A percentile compares a stretch with the other conserved stretches of the same genome.
phyloP scores from a whole-genome alignment of 2,113 vertebrate genomes.

The Callopanchax toddi region DNA sequence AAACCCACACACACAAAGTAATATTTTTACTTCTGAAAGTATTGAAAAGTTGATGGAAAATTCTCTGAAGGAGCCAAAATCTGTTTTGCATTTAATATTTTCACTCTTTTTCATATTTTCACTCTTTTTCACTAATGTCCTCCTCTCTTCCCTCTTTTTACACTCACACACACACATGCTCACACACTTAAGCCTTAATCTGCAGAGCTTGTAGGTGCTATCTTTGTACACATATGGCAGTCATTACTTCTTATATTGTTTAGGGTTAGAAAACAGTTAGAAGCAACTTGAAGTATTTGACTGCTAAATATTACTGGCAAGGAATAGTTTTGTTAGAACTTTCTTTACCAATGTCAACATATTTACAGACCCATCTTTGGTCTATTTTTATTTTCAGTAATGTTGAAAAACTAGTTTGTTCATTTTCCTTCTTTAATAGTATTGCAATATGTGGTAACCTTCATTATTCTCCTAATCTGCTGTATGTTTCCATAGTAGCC shows the following conservation, averaged over 20 bases:
- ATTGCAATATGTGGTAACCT: not conserved
- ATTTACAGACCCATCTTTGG: slow-evolving; percentile 3
- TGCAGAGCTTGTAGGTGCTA: slow-evolving; percentile 48
- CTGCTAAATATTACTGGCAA: slow-evolving; percentile 13
- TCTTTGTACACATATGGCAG: slow-evolving; percentile 68
- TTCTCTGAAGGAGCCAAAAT: slow-evolving; percentile 23
- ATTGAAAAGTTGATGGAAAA: slow-evolving; percentile 47
- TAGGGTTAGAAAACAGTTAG: slow-evolving; percentile 40
- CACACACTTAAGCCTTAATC: slow-evolving; percentile 18
- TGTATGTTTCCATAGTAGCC: not conserved
- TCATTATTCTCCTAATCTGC: not conserved
- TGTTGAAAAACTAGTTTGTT: not conserved
- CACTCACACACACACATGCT: not conserved
- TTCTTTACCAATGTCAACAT: slow-evolving; percentile 14
- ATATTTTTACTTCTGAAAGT: slow-evolving; percentile 39
- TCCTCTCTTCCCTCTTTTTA: not conserved
- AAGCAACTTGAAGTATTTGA: slow-evolving; percentile 19
- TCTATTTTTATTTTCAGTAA: slow-evolving; percentile 7
- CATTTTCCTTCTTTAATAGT: not conserved
- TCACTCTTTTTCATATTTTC: slow-evolving; percentile 7
- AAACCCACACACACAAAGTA: slow-evolving; percentile 27
- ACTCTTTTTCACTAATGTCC: slow-evolving; percentile 10
- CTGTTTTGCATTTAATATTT: slow-evolving; percentile 24
- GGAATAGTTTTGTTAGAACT: slow-evolving; percentile 7
- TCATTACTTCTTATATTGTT: slow-evolving; percentile 61